Conservation (phyloP, 2,113 vertebrate species). For the Mormoops blainvillei region DNA sequence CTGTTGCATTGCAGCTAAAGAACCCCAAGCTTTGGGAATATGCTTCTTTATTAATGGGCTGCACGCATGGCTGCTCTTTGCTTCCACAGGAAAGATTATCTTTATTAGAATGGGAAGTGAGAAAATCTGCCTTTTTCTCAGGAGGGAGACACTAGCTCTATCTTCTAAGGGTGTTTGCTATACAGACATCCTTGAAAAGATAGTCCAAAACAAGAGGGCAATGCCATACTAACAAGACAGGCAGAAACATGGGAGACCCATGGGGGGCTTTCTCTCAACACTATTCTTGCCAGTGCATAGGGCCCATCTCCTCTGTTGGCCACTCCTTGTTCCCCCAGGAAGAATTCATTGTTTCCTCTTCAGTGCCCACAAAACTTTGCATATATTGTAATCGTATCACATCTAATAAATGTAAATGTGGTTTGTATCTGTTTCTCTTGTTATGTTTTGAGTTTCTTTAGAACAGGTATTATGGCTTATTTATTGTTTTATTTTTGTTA, state of each 20-base stretch:
- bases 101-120: neutral
- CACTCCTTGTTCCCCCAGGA: neutral
- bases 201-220: neutral
- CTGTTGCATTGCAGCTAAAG: neutral
- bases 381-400: neutral
- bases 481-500: neutral
- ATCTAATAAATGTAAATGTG: neutral
- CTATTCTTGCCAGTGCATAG: neutral
- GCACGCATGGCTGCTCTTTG: neutral
- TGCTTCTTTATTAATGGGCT: neutral
- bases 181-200: neutral
- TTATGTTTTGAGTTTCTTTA: neutral
- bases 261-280: neutral
- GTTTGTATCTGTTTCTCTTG: neutral
- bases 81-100: neutral
- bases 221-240: neutral
- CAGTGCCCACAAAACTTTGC: neutral
- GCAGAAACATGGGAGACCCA: neutral
- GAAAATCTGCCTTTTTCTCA: neutral
- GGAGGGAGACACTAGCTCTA: neutral
- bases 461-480: neutral
- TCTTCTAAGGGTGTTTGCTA: neutral
- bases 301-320: neutral
- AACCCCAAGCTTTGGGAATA: neutral
- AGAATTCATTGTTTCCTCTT: neutral